Conservation (phyloP, 1,140 invertebrate species). For the Aphaenogaster floridana region DNA sequence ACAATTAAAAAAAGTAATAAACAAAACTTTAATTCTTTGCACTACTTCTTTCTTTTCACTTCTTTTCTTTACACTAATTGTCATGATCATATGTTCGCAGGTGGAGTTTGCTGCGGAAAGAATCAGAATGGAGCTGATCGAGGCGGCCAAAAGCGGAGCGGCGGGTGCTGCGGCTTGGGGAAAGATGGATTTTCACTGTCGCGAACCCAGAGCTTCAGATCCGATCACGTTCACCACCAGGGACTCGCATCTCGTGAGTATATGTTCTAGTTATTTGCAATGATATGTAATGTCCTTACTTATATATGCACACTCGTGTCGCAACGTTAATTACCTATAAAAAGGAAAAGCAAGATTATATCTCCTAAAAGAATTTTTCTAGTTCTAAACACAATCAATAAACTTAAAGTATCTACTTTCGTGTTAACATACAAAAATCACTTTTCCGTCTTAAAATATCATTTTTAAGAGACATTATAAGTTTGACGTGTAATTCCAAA, state of each 20-base stretch:
- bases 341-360: neutral
- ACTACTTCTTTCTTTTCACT: too few species aligned
- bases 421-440: too few species aligned
- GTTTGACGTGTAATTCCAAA: too few species aligned
- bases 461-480: too few species aligned
- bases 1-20: neutral
- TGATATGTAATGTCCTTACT: neutral
- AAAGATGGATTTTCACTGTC: constrained; percentile 95
- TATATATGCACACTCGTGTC: neutral
- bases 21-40: too few species aligned
- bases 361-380: neutral
- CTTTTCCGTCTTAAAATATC: too few species aligned
- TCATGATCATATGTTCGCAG: constrained; percentile 85
- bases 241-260: constrained; percentile 95
- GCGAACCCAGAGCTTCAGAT: constrained; percentile 94
- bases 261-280: constrained; percentile 45
- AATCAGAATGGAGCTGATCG: constrained; percentile 94
- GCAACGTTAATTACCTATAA: neutral
- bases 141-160: constrained; percentile 94
- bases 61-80: neutral
- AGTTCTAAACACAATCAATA: neutral
- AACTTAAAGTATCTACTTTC: too few species aligned
- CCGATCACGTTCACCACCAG: constrained; percentile 96
- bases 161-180: constrained; percentile 96
- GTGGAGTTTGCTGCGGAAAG: constrained; percentile 97